Evolutionary conservation across 2,888 invertebrate genomes (phyloP).

Genomic region (Drosophila fulvimacula): DNA sequence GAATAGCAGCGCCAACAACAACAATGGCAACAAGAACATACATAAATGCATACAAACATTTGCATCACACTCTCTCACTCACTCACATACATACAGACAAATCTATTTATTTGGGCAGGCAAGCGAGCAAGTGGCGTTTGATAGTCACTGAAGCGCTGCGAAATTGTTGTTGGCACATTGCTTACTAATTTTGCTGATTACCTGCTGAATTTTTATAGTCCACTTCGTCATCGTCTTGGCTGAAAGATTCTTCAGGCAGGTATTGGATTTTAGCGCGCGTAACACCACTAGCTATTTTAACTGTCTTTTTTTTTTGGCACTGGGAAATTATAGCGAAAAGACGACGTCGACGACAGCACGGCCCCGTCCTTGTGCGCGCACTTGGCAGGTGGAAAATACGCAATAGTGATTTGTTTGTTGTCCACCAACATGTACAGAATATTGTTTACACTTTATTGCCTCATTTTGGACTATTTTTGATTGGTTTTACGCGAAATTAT

Average conservation of each 20-base stretch:
- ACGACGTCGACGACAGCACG: conserved; percentile 25
- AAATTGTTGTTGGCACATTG: conserved; percentile 44
- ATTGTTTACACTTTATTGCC: conserved; percentile 22
- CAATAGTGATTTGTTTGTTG: conserved; percentile 14
- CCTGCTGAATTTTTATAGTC: conserved; percentile 49
- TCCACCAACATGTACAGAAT: conserved; percentile 16
- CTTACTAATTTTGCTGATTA: conserved; percentile 46
- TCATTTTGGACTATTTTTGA: conserved; percentile 43
- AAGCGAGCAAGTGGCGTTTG: conserved; percentile 50
- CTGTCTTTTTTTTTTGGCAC: conserved; percentile 63
- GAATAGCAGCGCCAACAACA: conserved; percentile 10
- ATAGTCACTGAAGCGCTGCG: conserved; percentile 58
- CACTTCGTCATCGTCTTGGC: conserved; percentile 54
- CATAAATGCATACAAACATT: conserved; percentile 2
- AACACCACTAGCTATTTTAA: conserved; percentile 23
- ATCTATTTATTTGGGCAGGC: conserved; percentile 41
- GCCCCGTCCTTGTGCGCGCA: conserved; percentile 49
- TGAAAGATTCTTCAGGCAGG: conserved; percentile 32
- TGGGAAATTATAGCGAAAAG: conserved; percentile 55
- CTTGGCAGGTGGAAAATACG: conserved; percentile 39
- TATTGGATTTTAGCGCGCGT: conserved; percentile 24
- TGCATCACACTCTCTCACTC: conserved; percentile 20
- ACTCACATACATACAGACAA: conserved; percentile 8
- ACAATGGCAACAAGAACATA: conserved; percentile 7
- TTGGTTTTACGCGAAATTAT: conserved; percentile 27